Evolutionary conservation across 2,797 vertebrate genomes (phyloP).

Genomic region (Scleropages formosus): DNA sequence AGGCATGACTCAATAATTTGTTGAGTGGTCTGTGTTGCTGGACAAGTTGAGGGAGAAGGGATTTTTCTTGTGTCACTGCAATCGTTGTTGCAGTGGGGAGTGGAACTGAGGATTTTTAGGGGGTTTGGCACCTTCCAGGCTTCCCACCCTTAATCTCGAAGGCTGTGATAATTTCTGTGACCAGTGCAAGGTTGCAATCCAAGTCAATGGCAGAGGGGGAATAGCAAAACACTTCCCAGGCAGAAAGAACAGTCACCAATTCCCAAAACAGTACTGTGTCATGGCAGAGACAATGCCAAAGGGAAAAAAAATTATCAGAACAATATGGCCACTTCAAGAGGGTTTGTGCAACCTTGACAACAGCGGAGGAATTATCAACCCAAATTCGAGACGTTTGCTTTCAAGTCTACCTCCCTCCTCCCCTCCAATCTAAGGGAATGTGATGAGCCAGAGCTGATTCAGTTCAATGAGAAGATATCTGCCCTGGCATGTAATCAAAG

Average conservation of each 20-base stretch:
- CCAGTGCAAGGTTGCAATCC: no score
- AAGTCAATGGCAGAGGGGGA: slow-evolving; percentile 26
- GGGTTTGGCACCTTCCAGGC: no score
- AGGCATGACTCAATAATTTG: slow-evolving; percentile 27
- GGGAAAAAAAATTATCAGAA: neutral
- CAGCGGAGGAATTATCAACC: slow-evolving; percentile 75
- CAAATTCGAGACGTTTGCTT: slow-evolving; percentile 72
- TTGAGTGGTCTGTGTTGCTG: slow-evolving; percentile 29
- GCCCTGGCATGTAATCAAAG: slow-evolving; percentile 99
- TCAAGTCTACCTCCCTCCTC: slow-evolving; percentile 72
- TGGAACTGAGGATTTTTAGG: no score
- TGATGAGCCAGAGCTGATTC: slow-evolving; percentile 77
- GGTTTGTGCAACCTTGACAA: slow-evolving; percentile 72
- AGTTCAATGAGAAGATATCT: slow-evolving; percentile 84
- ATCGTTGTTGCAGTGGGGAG: no score
- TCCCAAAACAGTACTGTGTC: slow-evolving; percentile 52
- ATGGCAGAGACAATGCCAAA: neutral
- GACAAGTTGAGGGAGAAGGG: no score
- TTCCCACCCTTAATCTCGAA: slow-evolving; percentile 11
- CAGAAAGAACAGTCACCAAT: neutral
- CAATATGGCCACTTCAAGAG: slow-evolving; percentile 41
- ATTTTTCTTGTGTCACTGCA: no score
- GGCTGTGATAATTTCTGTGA: no score
- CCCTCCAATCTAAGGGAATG: slow-evolving; percentile 79
- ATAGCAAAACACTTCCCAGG: slow-evolving; percentile 43